These are phyloP conservation scores for Philereme transversata DNA, from an alignment of 2,888 invertebrate species.

Conservation along the genomic window DNA sequence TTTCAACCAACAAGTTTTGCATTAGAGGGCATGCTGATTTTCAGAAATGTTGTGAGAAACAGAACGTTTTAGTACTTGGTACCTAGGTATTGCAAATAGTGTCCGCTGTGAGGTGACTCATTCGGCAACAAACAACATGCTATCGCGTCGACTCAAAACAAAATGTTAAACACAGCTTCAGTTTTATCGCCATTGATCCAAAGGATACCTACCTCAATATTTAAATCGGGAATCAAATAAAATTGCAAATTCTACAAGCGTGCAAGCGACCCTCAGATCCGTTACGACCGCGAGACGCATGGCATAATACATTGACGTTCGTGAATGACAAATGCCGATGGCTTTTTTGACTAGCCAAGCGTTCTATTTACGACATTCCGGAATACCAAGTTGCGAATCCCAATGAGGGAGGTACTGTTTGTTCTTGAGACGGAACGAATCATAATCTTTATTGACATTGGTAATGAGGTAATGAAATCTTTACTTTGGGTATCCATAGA, in stretches of 20 bases:
- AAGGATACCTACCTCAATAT: slow-evolving; percentile 50
- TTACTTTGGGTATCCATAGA: slow-evolving; percentile 2
- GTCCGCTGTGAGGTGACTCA: background rate
- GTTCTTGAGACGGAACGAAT: slow-evolving; percentile 12
- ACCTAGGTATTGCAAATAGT: background rate
- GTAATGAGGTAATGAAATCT: slow-evolving; percentile 19
- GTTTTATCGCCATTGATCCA: slow-evolving; percentile 34
- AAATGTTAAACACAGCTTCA: slow-evolving; percentile 18
- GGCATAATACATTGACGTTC: slow-evolving; percentile 52
- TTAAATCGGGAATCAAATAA: slow-evolving; percentile 64
- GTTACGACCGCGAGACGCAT: slow-evolving; percentile 51
- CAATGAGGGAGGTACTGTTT: slow-evolving; percentile 27
- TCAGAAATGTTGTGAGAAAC: too few relatives aligned
- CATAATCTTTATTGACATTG: slow-evolving; percentile 24
- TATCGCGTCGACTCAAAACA: slow-evolving; percentile 1
- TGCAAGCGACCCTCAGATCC: slow-evolving; percentile 46
- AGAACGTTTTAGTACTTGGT: too few relatives aligned
- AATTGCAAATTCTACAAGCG: slow-evolving; percentile 57
- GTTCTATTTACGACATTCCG: slow-evolving; percentile 48
- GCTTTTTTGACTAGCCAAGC: slow-evolving; percentile 60
- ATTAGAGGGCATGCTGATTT: too few relatives aligned
- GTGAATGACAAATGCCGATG: slow-evolving; percentile 66
- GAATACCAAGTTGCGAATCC: slow-evolving; percentile 30
- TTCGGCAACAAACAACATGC: too few relatives aligned
- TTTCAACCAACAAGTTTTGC: too few relatives aligned